Base-by-base conservation (phyloP, 2,113 vertebrate genomes). In the Felis chaus region DNA sequence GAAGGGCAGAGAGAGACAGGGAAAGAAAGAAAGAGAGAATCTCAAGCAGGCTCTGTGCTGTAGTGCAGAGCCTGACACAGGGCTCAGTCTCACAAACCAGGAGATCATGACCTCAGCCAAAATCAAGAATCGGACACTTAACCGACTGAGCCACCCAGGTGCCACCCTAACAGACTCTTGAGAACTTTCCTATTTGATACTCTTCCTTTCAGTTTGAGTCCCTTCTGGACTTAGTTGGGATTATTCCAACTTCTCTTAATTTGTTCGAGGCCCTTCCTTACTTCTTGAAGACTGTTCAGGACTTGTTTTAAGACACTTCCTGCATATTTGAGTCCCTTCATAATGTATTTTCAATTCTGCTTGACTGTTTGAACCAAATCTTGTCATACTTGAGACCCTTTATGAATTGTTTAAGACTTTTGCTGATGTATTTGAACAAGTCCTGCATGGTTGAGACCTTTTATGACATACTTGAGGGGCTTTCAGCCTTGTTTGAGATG, bases 211-310 rank as follows among this genome's bases (percentile, higher is more conserved):
- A 66, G 27, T 89, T 45, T 65, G 78, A 96, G 53, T 79, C 1
- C 5, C 53, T 94, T 92, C 36, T n/a, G n/a, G 53, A 73, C 29
- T 78, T 61, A 61, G 57, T 76, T 79, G 36, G n/a, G 55, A 65
- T 48, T 81, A 82, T 87, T 86, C 41, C 74, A 88, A 86, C n/a
- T 91, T 93, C 85, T 94, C 16, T 48, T 93, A 16, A 66, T 91
- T 80, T 94, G 18, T 84, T 82, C 50, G 27, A 91, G 53, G 95
- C 7, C 48, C 31, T 91, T 93, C 86, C 39, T 87, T 21, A 71
- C 23, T 85, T 61, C 79, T 63, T 50, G 63, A 33, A 92, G 33
- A 55, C 39, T 73, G 39, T 71, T 86, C 27, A 41, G 80, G 41
- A 71, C 69, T 91, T 91, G 57, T 95, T 91, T 86, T 61, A 19